Evolutionary conservation across 2,113 vertebrate species (phyloP), one percentile per base, ranked within the genome.

Genomic region (Globicephala melas): DNA sequence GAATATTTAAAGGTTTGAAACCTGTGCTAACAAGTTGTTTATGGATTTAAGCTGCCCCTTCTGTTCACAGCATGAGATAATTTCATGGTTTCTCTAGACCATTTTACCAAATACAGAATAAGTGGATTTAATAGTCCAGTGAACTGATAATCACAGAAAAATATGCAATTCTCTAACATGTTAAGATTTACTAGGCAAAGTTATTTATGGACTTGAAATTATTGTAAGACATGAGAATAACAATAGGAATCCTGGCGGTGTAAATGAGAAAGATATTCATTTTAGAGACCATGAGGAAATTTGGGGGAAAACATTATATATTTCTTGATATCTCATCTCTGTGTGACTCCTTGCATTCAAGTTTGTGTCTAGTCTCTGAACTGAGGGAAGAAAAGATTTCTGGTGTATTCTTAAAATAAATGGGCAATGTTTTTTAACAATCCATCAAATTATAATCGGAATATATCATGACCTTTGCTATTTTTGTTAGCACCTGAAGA

Each of bases 1-100:
- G 97, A 95, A 96, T 98, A 98, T 97, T 79, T 96, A 97, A 91
- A 93, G 62, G 53, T 47, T 95, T 95, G 95, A 98, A 95, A 97
- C 50, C 81, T 92, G 92, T 50, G 63, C 80, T 95, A 96, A 88
- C n/a, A 95, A 96, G 91, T 97, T 95, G 98, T 98, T 98, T 98
- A 97, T 67, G 83, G 68, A 84, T 74, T 95, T 88, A 82, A 97
- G 74, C 58, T 18, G 0, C 63, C 97, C 60, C 88, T 98, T 97
- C 96, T 98, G 85, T 97, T 97, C 76, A 71, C 65, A 88, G 63
- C 68, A 90, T 12, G 65, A 96, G 58, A 84, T 55, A 93, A 80
- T 95, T 96, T 98, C 96, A 28, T 76, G 83, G 63, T 92, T 96
- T 95, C 95, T 95, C 33, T 94, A 87, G 95, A 85, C 17, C 13